These are phyloP conservation scores for Atrina japonica DNA, from an alignment of 2,888 invertebrate species.

Conservation along the genomic window DNA sequence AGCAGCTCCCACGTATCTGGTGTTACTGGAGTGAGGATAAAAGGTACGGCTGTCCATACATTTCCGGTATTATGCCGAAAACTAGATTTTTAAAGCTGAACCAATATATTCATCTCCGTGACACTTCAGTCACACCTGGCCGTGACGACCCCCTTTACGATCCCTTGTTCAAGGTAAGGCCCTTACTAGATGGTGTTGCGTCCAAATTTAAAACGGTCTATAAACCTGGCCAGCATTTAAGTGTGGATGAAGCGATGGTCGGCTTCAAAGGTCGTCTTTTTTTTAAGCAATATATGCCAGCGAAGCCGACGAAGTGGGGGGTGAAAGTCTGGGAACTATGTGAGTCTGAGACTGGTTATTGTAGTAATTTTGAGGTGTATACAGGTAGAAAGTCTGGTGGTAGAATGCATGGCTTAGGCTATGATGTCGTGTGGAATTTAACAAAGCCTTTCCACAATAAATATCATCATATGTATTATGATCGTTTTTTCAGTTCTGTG, in stretches of 20 bases:
- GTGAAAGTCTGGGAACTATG: conserved; percentile 1
- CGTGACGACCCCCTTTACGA: conserved; percentile 8
- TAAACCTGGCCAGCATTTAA: neutral
- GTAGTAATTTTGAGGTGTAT: neutral
- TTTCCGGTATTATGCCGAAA: neutral
- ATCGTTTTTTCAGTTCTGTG: conserved; percentile 7
- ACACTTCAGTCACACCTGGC: neutral
- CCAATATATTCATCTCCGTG: conserved; percentile 6
- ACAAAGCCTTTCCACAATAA: neutral
- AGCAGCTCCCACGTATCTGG: neutral
- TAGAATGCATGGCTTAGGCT: neutral
- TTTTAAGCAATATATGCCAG: conserved; percentile 6
- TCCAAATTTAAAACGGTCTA: neutral
- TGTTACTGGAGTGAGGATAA: neutral
- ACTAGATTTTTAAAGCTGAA: neutral
- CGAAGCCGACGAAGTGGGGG: conserved; percentile 3
- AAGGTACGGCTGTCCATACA: neutral
- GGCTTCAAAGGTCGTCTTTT: neutral
- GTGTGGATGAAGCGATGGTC: conserved; percentile 2
- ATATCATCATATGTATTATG: neutral
- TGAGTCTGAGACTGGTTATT: neutral
- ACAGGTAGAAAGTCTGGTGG: conserved; percentile 2
- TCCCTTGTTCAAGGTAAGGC: neutral
- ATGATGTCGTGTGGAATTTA: conserved; percentile 1
- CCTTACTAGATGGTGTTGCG: neutral